Conservation (phyloP, 1,140 invertebrate species). For the Cherax quadricarinatus region DNA sequence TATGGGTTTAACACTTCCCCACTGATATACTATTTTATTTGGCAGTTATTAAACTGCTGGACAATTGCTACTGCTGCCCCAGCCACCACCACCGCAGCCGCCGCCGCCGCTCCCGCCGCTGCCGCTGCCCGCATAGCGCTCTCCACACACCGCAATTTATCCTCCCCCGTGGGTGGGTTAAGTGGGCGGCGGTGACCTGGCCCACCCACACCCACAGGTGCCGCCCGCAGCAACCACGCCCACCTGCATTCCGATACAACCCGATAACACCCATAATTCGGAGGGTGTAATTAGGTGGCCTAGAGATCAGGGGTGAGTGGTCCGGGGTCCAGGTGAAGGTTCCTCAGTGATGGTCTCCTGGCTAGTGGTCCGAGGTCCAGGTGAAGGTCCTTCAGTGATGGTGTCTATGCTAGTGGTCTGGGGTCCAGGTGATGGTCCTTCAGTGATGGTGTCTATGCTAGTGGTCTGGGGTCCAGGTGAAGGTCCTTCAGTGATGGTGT, state of each 20-base stretch:
- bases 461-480: too few species aligned
- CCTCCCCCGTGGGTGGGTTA: conserved; percentile 18
- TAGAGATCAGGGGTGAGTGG: conserved; percentile 46
- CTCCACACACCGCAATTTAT: too few species aligned
- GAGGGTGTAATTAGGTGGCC: conserved; percentile 52
- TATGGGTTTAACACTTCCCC: too few species aligned
- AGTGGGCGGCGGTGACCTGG: conserved; percentile 60
- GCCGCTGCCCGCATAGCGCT: too few species aligned
- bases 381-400: too few species aligned
- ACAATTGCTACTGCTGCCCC: too few species aligned
- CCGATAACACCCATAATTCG: conserved; percentile 63
- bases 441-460: not conserved
- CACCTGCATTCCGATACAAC: conserved; percentile 64
- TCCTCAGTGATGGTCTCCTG: not conserved
- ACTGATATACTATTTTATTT: too few species aligned
- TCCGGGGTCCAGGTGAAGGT: conserved; percentile 5
- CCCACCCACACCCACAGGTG: conserved; percentile 50
- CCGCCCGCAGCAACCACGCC: conserved; percentile 54
- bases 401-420: too few species aligned
- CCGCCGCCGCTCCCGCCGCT: too few species aligned
- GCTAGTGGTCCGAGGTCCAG: not conserved
- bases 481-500: not conserved
- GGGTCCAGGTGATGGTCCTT: not conserved
- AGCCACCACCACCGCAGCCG: too few species aligned
- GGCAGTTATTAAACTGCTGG: too few species aligned